Conservation (phyloP, 2,888 invertebrate species). For the Hypena proboscidalis region DNA sequence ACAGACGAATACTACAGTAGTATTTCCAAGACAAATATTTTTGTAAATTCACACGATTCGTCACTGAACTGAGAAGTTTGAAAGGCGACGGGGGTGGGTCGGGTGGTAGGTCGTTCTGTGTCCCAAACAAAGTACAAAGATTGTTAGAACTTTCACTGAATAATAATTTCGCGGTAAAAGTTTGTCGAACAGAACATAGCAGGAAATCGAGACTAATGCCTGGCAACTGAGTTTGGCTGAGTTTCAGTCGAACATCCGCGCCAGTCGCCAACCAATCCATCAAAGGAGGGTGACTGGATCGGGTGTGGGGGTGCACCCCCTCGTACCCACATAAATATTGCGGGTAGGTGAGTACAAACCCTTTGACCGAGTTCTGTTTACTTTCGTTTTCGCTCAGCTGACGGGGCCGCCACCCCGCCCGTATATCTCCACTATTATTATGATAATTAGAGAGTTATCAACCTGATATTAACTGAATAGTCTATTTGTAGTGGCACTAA, state of each 20-base stretch:
- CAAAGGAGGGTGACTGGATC: slow-evolving; percentile 81
- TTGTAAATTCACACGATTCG: slow-evolving; percentile 52
- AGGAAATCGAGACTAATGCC: slow-evolving; percentile 78
- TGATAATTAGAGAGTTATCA: slow-evolving; percentile 82
- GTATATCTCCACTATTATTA: slow-evolving; percentile 79
- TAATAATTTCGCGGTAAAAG: slow-evolving; percentile 78
- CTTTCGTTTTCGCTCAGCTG: slow-evolving; percentile 86
- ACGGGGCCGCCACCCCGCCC: slow-evolving; percentile 77
- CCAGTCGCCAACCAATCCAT: slow-evolving; percentile 84
- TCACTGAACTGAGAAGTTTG: slow-evolving; percentile 58
- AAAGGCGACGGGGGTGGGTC: slow-evolving; percentile 46
- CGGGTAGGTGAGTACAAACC: slow-evolving; percentile 85
- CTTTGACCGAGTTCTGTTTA: slow-evolving; percentile 86
- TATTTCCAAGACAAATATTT: slow-evolving; percentile 28
- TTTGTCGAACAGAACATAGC: slow-evolving; percentile 66
- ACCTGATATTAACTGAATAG: slow-evolving; percentile 60
- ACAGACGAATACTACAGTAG: slow-evolving; percentile 9
- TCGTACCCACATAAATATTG: slow-evolving; percentile 85
- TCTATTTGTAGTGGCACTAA: slow-evolving; percentile 53
- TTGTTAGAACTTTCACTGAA: slow-evolving; percentile 77
- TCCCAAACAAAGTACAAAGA: slow-evolving; percentile 76
- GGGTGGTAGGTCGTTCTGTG: slow-evolving; percentile 51
- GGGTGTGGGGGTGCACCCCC: slow-evolving; percentile 77
- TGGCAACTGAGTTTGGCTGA: slow-evolving; percentile 71
- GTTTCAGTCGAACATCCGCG: slow-evolving; percentile 80